Conservation (phyloP, 2,113 vertebrate genomes). For the Ictalurus furcatus region DNA sequence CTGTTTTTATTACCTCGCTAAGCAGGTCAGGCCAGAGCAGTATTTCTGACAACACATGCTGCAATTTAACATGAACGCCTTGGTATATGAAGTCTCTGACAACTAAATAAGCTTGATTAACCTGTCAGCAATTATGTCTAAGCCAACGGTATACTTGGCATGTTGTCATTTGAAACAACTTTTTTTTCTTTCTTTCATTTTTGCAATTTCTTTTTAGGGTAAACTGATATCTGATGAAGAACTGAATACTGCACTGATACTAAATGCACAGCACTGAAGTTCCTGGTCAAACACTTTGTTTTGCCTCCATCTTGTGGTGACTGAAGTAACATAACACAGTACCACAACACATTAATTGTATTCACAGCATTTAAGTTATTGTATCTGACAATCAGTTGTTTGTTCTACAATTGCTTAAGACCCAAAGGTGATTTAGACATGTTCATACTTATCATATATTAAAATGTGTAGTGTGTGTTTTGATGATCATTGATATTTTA, state of each 20-base stretch:
- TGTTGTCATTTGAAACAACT: neutral
- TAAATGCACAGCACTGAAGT: neutral
- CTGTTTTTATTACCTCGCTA: neutral
- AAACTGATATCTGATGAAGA: neutral
- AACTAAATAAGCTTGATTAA: neutral
- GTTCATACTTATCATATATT: neutral
- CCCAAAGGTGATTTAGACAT: neutral
- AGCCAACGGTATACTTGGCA: neutral
- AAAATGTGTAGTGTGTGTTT: neutral
- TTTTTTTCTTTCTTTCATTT: neutral
- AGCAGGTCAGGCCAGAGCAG: neutral
- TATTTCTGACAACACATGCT: neutral
- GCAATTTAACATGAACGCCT: neutral
- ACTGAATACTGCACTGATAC: neutral
- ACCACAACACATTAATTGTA: neutral
- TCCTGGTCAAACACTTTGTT: neutral
- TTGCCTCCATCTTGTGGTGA: slow-evolving; percentile 30
- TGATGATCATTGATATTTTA: neutral
- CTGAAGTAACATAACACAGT: neutral
- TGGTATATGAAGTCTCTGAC: neutral
- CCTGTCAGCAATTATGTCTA: neutral
- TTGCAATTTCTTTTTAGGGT: neutral
- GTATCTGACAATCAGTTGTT: neutral
- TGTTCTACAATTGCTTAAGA: neutral
- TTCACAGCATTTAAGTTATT: neutral